Base-by-base conservation (phyloP, 1,140 invertebrate genomes). In the Apis cerana region DNA sequence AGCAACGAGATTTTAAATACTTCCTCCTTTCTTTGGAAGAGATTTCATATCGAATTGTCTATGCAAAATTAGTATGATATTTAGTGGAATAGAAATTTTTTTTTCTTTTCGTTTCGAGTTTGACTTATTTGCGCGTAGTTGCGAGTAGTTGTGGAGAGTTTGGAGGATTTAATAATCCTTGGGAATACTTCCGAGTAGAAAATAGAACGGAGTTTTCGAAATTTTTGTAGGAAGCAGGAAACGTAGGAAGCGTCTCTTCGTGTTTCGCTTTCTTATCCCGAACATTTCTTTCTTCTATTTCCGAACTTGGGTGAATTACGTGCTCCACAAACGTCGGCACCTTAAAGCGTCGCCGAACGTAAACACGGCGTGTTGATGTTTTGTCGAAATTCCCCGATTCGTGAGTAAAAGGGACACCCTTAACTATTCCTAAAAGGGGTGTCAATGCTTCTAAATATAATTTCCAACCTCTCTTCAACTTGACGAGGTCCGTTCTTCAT, bases 331-430 rank as follows among this genome's bases (percentile, higher is more conserved):
- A 69, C 59, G 75, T 82, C 86, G 86, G 83, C 64, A 52, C 52
- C 65, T 85, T 74, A 80, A 76, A 82, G 68, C n/a, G 54, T 75
- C 70, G 21, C 50, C 64, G 12, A 79, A 77, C 23, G 54, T 77
- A 89, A 89, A 85, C 69, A 85, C 12, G 15, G 61, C 7, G 80
- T 85, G 85, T 88, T 88, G 88, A 85, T 84, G 77, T 89, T 87
- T 86, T 86, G 83, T 88, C 65, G 70, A 85, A 88, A 87, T 80
- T 76, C 48, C 48, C 56, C 23, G 61, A 79, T 59, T 78, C 76
- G 27, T 72, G 17, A 59, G 21, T 58, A 68, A 68, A 84, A 70
- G 68, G 71, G 76, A 77, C 86, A 59, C 19, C 23, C 21, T 79
- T 19, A 64, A 8, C n/a, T 9, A 2, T 10, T 59, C 19, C 21